Conservation (phyloP, 2,888 invertebrate species). For the Nysson spinosus region DNA sequence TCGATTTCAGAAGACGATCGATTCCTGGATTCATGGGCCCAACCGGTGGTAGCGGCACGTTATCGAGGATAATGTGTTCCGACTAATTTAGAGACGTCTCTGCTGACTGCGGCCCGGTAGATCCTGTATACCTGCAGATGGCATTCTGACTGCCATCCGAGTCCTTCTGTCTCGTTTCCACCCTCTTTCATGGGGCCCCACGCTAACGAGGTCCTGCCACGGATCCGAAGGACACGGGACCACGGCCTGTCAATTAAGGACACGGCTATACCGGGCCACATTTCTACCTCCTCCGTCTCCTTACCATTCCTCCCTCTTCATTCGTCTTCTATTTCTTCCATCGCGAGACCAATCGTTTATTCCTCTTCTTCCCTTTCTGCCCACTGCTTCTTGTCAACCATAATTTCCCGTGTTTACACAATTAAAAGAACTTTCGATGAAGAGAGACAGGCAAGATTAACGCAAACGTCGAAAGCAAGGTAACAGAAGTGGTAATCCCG, state of each 20-base stretch:
- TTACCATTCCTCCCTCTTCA: constrained; percentile 51
- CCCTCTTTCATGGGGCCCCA: constrained; percentile 53
- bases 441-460: no score
- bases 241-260: constrained; percentile 77
- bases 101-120: constrained; percentile 57
- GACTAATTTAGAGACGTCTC: constrained; percentile 76
- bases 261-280: constrained; percentile 76
- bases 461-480: no score
- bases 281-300: constrained; percentile 66
- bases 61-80: constrained; percentile 75
- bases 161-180: constrained; percentile 38
- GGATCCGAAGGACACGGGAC: constrained; percentile 70
- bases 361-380: constrained; percentile 2
- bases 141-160: constrained; percentile 59
- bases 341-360: no score
- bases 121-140: constrained; percentile 63
- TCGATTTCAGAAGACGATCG: constrained; percentile 48
- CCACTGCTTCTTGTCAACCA: neutral
- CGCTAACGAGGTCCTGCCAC: constrained; percentile 69
- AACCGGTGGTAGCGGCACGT: constrained; percentile 63
- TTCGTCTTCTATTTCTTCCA: constrained; percentile 19
- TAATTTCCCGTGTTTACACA: neutral
- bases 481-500: no score
- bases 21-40: constrained; percentile 48
- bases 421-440: no score